Percentiles rank a stretch among this genome's conserved stretches.
phyloP scores from a whole-genome alignment of 2,797 vertebrate species.

The Philypnodon macrostomus region DNA sequence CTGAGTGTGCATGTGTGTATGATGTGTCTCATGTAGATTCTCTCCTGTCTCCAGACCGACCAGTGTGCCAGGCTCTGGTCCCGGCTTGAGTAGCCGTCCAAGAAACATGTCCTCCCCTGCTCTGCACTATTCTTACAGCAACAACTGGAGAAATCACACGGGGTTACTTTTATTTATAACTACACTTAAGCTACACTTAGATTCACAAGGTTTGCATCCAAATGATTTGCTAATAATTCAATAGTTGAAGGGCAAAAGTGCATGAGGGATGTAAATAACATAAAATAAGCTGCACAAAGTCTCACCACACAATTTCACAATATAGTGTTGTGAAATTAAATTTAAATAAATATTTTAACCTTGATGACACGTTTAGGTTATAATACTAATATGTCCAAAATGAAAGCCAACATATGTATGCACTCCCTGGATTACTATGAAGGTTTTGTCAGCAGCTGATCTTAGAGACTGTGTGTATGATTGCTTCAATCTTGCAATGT shows the following conservation, averaged over 20 bases:
- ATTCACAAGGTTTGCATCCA: slow-evolving; percentile 3
- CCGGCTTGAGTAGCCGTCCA: slow-evolving; percentile 62
- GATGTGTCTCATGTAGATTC: slow-evolving; percentile 41
- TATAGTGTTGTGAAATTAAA: neutral
- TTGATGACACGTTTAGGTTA: slow-evolving; percentile 5
- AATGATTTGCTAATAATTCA: neutral
- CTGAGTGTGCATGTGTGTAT: no score
- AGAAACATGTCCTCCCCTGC: slow-evolving; percentile 73
- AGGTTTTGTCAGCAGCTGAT: neutral
- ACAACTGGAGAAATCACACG: slow-evolving; percentile 66
- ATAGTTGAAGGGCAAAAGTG: slow-evolving; percentile 6
- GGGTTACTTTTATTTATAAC: slow-evolving; percentile 59
- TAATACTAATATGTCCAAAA: slow-evolving; percentile 1
- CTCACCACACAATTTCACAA: no score
- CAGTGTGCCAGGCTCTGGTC: slow-evolving; percentile 60
- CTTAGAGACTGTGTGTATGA: slow-evolving; percentile 5
- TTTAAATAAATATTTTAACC: neutral
- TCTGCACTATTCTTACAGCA: slow-evolving; percentile 74
- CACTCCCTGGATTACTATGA: neutral
- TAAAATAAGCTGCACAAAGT: no score
- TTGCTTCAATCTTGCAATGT: slow-evolving; percentile 37
- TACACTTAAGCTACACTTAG: slow-evolving; percentile 17
- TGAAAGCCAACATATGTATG: neutral
- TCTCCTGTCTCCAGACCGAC: slow-evolving; percentile 66
- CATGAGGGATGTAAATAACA: slow-evolving; percentile 8